Conservation (phyloP, 2,113 vertebrate genomes). For the Dendrocopos noguchii region DNA sequence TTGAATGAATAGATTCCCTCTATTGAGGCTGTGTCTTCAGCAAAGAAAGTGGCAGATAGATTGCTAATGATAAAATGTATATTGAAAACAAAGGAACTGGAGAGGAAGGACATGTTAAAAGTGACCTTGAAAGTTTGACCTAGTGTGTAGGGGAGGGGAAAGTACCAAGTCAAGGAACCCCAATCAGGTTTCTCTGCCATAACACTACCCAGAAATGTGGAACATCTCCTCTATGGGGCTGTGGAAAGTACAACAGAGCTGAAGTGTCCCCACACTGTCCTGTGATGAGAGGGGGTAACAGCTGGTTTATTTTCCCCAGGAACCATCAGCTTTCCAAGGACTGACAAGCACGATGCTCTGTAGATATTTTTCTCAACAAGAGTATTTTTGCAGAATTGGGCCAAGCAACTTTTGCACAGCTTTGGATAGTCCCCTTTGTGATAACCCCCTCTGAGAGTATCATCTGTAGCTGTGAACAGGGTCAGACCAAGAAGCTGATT, state of each 20-base stretch:
- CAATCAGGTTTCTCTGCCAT: background rate
- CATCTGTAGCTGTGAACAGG: background rate
- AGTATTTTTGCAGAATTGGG: background rate
- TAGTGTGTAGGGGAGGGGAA: background rate
- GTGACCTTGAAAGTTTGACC: background rate
- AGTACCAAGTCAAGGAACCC: background rate
- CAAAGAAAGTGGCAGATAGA: background rate
- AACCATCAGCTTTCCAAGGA: background rate
- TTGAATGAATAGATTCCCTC: background rate
- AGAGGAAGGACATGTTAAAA: background rate
- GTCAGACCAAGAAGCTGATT: background rate
- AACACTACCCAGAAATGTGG: background rate
- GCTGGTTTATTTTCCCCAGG: background rate
- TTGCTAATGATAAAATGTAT: background rate
- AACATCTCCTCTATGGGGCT: background rate
- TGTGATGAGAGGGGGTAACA: background rate
- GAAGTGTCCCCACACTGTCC: background rate
- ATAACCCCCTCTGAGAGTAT: background rate
- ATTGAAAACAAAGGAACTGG: background rate
- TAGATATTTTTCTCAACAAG: background rate
- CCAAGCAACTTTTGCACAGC: background rate
- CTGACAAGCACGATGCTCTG: background rate
- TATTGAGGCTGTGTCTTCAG: background rate
- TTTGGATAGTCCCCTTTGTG: background rate
- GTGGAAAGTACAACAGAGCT: background rate